phyloP scores from a whole-genome alignment of 2,113 vertebrate species.

The Salvator merianae region DNA sequence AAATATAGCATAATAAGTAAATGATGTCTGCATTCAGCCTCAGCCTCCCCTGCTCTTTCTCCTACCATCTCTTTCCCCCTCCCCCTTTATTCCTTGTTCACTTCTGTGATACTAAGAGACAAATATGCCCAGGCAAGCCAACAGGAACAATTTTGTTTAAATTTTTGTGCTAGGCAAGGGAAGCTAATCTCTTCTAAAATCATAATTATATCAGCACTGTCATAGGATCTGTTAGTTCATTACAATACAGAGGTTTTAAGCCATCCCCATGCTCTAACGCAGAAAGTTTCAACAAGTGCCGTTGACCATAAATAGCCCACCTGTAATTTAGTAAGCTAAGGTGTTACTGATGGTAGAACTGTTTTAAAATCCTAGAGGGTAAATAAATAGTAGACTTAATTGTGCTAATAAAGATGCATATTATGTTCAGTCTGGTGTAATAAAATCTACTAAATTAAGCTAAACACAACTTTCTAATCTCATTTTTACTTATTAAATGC shows the following conservation, averaged over 20 bases:
- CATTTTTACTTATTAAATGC: background rate
- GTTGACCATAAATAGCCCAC: background rate
- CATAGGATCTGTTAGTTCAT: background rate
- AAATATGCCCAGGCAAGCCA: background rate
- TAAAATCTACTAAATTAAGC: slow-evolving; percentile 4
- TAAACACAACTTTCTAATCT: background rate
- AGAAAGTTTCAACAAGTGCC: background rate
- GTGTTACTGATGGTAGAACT: background rate
- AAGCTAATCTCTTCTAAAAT: background rate
- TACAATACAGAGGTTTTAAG: background rate
- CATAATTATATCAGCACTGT: background rate
- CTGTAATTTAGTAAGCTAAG: background rate
- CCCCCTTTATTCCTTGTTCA: background rate
- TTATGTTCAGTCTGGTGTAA: background rate
- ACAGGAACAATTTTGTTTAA: background rate
- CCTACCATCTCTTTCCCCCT: background rate
- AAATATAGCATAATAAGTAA: too few species aligned
- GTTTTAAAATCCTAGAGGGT: background rate
- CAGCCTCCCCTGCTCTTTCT: background rate
- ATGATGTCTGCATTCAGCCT: too few species aligned
- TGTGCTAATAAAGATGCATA: background rate
- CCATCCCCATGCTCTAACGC: background rate
- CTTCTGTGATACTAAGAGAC: background rate
- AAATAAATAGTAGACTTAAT: background rate
- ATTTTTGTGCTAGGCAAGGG: background rate